Evolutionary conservation across 53 echinoderm and acorn worm genomes (phyloP).

Genomic region (Holothuria leucospilota): DNA sequence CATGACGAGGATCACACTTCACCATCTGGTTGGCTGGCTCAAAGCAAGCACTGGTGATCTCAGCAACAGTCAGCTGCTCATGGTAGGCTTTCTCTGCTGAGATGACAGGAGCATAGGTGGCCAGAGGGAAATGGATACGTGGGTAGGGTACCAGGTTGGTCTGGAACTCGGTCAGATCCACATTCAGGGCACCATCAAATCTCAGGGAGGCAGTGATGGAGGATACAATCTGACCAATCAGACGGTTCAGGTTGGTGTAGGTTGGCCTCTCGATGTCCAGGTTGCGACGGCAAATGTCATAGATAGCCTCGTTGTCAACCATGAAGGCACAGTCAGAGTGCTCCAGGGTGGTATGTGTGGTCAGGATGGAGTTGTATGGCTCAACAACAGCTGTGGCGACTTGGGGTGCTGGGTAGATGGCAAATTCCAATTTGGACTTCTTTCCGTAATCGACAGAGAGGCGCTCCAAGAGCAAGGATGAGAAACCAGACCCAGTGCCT

Average conservation of each 20-base stretch:
- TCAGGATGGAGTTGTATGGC: conserved; percentile 36
- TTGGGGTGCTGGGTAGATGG: conserved; percentile 14
- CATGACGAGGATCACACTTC: too few relatives aligned
- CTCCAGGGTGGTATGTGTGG: too few relatives aligned
- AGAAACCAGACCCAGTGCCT: conserved; percentile 68
- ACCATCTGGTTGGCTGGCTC: too few relatives aligned
- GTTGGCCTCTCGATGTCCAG: too few relatives aligned
- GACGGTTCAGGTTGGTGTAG: conserved; percentile 38
- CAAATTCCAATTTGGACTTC: too few relatives aligned
- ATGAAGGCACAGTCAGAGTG: too few relatives aligned
- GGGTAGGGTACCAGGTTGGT: conserved; percentile 90
- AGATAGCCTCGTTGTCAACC: too few relatives aligned
- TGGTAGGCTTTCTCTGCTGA: too few relatives aligned
- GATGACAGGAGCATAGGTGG: conserved; percentile 82
- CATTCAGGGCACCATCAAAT: conserved; percentile 78
- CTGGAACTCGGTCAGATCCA: conserved; percentile 83
- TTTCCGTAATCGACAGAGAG: conserved; percentile 58
- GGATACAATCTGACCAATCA: background rate
- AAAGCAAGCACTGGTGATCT: conserved; percentile 63
- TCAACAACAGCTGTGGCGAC: conserved; percentile 66
- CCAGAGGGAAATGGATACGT: conserved; percentile 79
- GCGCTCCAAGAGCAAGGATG: conserved; percentile 64
- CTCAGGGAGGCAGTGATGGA: too few relatives aligned
- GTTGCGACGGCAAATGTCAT: conserved; percentile 53
- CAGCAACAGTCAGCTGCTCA: too few relatives aligned